These are phyloP conservation scores for Mantis religiosa DNA, from an alignment of 2,888 invertebrate genomes.

Conservation along the genomic window DNA sequence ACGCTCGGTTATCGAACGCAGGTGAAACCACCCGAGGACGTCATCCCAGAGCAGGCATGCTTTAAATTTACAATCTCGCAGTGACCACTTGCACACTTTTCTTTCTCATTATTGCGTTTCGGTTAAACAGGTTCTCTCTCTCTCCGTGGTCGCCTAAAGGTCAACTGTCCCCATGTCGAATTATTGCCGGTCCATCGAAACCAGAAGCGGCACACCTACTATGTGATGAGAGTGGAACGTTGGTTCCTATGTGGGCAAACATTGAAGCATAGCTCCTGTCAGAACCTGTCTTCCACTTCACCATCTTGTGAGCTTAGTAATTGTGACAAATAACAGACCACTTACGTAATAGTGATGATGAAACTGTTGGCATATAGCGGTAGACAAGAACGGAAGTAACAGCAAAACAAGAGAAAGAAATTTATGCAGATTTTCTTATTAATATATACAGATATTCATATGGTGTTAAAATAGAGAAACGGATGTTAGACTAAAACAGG, in stretches of 20 bases:
- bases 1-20: background rate
- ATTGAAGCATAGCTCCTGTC: background rate
- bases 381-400: too few relatives aligned
- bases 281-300: background rate
- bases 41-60: background rate
- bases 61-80: background rate
- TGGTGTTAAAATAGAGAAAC: too few relatives aligned
- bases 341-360: too few relatives aligned
- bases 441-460: too few relatives aligned
- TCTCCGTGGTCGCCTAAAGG: background rate
- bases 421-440: too few relatives aligned
- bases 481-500: too few relatives aligned
- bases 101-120: background rate
- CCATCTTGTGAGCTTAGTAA: background rate
- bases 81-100: background rate
- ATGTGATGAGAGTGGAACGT: background rate
- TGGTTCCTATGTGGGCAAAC: background rate
- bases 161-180: background rate
- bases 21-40: background rate
- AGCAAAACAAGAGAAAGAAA: too few relatives aligned
- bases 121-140: background rate
- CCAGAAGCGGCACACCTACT: background rate
- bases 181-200: background rate
- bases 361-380: too few relatives aligned
- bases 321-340: background rate